A percentile compares a stretch with the other conserved stretches of the same genome.
These are phyloP conservation scores for Bactericera cockerelli DNA, from an alignment of 1,140 invertebrate genomes.

Conservation along the genomic window DNA sequence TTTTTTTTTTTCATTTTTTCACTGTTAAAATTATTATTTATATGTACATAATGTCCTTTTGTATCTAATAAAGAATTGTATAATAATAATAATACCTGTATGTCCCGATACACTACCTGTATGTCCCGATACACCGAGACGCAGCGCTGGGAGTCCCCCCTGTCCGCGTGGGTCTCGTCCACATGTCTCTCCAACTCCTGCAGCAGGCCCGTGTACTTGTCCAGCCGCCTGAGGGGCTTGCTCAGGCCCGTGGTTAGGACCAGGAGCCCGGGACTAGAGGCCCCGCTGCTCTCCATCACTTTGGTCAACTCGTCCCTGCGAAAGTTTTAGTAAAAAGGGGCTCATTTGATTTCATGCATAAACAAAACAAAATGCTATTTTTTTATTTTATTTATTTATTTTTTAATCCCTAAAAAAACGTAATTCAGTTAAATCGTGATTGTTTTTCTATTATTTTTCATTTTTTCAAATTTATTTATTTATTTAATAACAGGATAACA, in stretches of 20 bases:
- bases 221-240: conserved; percentile 83
- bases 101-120: conserved; percentile 47
- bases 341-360: not conserved
- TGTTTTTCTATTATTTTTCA: too few relatives aligned
- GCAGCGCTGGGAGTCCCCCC: conserved; percentile 89
- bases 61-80: too few relatives aligned
- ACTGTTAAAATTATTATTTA: too few relatives aligned
- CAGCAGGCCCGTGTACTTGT: conserved; percentile 85
- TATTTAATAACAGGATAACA: too few relatives aligned
- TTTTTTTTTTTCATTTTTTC: too few relatives aligned
- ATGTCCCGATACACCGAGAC: conserved; percentile 89
- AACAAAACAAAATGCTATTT: not conserved
- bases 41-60: too few relatives aligned
- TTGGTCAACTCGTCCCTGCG: conserved; percentile 68
- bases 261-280: conserved; percentile 65
- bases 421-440: too few relatives aligned
- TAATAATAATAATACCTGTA: too few relatives aligned
- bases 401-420: too few relatives aligned
- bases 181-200: conserved; percentile 91
- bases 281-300: conserved; percentile 74
- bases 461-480: too few relatives aligned
- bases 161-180: conserved; percentile 85
- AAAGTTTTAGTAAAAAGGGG: not conserved
- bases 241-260: conserved; percentile 82
- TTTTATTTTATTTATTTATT: conserved; percentile 7